Conservation (phyloP, 2,113 vertebrate species). For the Anas platyrhynchos region DNA sequence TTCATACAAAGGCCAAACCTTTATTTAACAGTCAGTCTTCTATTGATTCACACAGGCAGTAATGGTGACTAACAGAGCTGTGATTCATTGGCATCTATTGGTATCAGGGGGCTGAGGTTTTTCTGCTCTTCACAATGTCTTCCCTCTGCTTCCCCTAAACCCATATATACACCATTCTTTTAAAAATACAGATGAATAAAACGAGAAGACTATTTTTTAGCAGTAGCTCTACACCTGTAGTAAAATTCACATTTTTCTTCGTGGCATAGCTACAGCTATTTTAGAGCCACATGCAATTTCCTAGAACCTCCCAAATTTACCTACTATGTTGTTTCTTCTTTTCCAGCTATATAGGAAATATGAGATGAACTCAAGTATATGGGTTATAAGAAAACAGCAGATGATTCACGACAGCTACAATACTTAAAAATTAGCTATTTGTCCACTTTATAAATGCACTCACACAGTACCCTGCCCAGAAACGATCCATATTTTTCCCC, state of each 20-base stretch:
- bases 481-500: not conserved
- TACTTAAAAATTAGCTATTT: not conserved
- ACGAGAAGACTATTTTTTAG: not conserved
- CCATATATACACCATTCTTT: not conserved
- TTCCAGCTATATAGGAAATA: not conserved
- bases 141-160: not conserved
- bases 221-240: not conserved
- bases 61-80: slow-evolving; percentile 37
- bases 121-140: not conserved
- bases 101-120: not conserved
- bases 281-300: not conserved
- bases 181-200: not conserved
- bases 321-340: not conserved
- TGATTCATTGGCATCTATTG: slow-evolving; percentile 54
- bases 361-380: not conserved
- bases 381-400: not conserved
- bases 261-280: not conserved
- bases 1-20: slow-evolving; percentile 2
- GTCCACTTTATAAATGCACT: not conserved
- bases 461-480: not conserved
- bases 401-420: not conserved
- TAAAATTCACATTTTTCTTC: not conserved
- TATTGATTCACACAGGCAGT: slow-evolving; percentile 37
- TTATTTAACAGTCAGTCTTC: slow-evolving; percentile 36
- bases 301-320: not conserved